Evolutionary conservation across 2,888 invertebrate genomes (phyloP).

Genomic region (Leucophora obtusa): DNA sequence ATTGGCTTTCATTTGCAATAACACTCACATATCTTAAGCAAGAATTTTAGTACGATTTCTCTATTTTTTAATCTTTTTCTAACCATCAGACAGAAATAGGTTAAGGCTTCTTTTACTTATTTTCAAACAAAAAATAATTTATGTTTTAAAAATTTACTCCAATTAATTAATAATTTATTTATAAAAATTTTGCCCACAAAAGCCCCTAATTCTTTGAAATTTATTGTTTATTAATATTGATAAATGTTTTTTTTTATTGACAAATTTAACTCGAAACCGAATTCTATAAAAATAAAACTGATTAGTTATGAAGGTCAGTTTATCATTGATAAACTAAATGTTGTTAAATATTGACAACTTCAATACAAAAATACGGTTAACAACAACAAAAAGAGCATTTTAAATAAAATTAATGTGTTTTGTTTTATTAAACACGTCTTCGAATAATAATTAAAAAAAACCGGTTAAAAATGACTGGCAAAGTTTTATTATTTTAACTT

Average conservation of each 20-base stretch:
- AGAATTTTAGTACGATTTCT: no score
- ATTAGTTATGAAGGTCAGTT: conserved; percentile 60
- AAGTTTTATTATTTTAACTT: neutral
- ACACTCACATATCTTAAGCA: no score
- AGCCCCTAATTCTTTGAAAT: neutral
- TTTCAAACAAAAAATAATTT: no score
- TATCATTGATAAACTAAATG: conserved; percentile 50
- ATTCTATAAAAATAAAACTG: conserved; percentile 31
- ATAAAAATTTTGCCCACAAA: neutral
- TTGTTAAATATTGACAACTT: conserved; percentile 43
- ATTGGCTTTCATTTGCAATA: no score
- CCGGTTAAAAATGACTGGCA: neutral
- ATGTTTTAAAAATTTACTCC: no score
- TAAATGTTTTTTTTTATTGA: neutral
- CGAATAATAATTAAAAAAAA: neutral
- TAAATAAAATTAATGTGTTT: neutral
- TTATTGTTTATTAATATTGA: neutral
- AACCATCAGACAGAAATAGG: no score
- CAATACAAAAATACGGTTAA: neutral
- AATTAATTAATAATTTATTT: neutral
- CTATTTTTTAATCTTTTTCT: no score
- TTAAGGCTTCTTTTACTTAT: no score
- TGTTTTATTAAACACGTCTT: neutral
- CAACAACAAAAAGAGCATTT: neutral
- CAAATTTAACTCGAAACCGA: neutral